Evolutionary conservation across 2,113 vertebrate species (phyloP), one percentile per base, ranked within the genome.

Genomic region (Bubalus kerabau): DNA sequence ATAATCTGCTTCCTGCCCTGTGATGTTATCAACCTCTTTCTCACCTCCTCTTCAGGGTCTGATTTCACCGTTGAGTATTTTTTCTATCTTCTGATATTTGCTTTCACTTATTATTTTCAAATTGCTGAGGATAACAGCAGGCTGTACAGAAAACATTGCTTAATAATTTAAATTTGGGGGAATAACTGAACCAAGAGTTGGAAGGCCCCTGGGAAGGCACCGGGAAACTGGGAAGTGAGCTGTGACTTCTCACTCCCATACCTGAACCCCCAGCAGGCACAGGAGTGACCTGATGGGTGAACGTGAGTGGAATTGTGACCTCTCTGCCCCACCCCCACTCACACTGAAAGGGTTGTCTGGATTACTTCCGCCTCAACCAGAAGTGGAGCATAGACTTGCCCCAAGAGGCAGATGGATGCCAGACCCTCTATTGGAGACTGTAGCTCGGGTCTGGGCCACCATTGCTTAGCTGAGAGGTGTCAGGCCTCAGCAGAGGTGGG

Each of bases 361-460:
- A 50, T 2, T 43, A 52, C 30, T 32, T 32, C 74, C 2, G 3
- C 52, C 24, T 17, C n/a, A 3, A 3, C 0, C 6, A 40, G 21
- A 12, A 52, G 43, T 1, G 2, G 28, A 26, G 32, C 2, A 24
- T 7, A 76, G 82, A 86, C 43, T 5, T 24, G 19, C 28, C 48
- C 67, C 52, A 92, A n/a, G 50, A 24, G 74, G 36, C 26, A 15
- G 7, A 67, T 1, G 43, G 80, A 62, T 1, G 4, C 26, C 62
- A 46, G 43, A 16, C 21, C 30, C 54, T 10, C 48, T 2, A 11
- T 54, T 9, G 4, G 13, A 21, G 88, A 30, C 24, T 2, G 5
- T 0, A 24, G 36, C 7, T 30, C 0, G 8, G 36, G 9, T 7
- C 24, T 0, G 1, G 36, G 32, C 14, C 19, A 26, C 46, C 30